Conservation (phyloP, 2,113 vertebrate genomes). For the Corythoichthys haematopterus region DNA sequence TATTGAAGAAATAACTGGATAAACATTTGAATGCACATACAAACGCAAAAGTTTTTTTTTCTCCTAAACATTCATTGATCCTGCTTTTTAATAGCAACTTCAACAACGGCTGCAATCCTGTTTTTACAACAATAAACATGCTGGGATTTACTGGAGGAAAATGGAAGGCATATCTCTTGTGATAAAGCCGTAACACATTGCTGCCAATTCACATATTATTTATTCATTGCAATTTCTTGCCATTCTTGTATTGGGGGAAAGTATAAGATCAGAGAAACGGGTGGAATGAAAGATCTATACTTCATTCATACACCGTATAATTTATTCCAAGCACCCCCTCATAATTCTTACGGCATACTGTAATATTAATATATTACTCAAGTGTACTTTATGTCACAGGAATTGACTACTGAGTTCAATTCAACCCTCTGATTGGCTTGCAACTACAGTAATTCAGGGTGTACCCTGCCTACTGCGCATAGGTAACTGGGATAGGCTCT, state of each 20-base stretch:
- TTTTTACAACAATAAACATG: not conserved
- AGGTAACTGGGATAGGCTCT: too few relatives aligned
- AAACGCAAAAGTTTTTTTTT: conserved; percentile 15
- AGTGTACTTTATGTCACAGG: too few relatives aligned
- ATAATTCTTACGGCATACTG: too few relatives aligned
- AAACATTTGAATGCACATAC: conserved; percentile 23
- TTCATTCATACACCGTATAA: too few relatives aligned
- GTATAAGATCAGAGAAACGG: too few relatives aligned
- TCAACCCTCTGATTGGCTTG: too few relatives aligned
- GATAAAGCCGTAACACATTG: not conserved
- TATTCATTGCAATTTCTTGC: not conserved
- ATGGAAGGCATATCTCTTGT: not conserved
- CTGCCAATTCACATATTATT: not conserved
- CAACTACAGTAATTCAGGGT: too few relatives aligned
- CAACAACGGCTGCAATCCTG: not conserved
- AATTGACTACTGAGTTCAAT: too few relatives aligned
- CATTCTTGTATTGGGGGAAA: not conserved
- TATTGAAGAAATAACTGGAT: conserved; percentile 35
- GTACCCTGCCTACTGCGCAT: too few relatives aligned
- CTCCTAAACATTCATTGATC: conserved; percentile 13
- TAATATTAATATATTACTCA: too few relatives aligned
- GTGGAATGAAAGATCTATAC: too few relatives aligned
- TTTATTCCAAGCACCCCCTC: too few relatives aligned
- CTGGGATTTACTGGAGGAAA: not conserved
- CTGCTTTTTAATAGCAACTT: not conserved